These are phyloP conservation scores for Epinotia bilunana DNA, from an alignment of 2,888 invertebrate species.

Conservation along the genomic window DNA sequence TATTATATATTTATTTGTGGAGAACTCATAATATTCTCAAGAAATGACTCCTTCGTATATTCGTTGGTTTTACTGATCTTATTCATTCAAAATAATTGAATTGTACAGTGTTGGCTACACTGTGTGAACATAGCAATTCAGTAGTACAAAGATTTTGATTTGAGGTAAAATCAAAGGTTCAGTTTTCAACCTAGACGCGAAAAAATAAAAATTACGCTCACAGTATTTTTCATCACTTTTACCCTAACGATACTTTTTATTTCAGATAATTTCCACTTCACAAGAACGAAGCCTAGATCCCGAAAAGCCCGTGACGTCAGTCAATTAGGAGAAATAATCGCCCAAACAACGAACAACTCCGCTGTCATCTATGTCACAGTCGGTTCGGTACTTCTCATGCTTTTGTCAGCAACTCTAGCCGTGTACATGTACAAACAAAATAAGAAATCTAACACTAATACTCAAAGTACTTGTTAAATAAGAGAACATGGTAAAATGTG, in stretches of 20 bases:
- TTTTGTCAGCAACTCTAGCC: slow-evolving; percentile 61
- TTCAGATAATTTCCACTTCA: slow-evolving; percentile 74
- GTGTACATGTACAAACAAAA: slow-evolving; percentile 60
- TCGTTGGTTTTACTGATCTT: background rate
- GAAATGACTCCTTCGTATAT: background rate
- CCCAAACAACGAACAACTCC: slow-evolving; percentile 54
- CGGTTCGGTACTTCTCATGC: slow-evolving; percentile 61
- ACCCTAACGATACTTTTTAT: slow-evolving; percentile 47
- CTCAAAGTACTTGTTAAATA: slow-evolving; percentile 54
- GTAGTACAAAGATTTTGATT: background rate
- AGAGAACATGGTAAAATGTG: slow-evolving; percentile 58
- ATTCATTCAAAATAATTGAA: too few species aligned
- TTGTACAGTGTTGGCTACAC: too few species aligned
- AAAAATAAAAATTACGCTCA: background rate
- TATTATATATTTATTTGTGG: background rate
- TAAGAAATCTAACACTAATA: slow-evolving; percentile 50
- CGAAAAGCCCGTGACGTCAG: slow-evolving; percentile 70
- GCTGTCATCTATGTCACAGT: slow-evolving; percentile 62
- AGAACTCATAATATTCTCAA: background rate
- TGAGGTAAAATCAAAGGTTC: background rate
- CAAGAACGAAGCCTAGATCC: slow-evolving; percentile 68
- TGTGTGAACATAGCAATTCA: too few species aligned
- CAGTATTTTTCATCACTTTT: background rate
- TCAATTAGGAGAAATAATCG: slow-evolving; percentile 49
- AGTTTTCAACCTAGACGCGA: background rate